Evolutionary conservation across 2,797 vertebrate genomes (phyloP).

Genomic region (Microctenopoma steveboyesi): DNA sequence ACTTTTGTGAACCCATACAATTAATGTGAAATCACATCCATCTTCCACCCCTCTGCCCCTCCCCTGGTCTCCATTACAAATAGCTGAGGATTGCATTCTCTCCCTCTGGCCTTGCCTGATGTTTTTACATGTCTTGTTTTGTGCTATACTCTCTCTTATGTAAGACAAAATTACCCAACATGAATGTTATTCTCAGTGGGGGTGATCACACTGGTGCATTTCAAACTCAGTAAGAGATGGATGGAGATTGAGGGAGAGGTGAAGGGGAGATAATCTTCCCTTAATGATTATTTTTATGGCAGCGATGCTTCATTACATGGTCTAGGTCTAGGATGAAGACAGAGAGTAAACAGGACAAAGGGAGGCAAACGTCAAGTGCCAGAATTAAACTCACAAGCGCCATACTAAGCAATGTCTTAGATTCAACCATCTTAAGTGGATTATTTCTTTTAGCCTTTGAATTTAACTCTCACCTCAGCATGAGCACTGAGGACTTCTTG

Average conservation of each 20-base stretch:
- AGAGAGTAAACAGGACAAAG: slow-evolving; percentile 27
- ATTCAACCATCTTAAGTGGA: slow-evolving; percentile 69
- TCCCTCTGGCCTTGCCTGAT: slow-evolving; percentile 76
- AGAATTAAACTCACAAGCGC: slow-evolving; percentile 61
- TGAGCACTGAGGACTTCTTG: slow-evolving; percentile 50
- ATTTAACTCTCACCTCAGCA: slow-evolving; percentile 50
- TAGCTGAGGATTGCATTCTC: slow-evolving; percentile 81
- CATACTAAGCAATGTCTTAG: slow-evolving; percentile 60
- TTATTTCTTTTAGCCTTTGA: slow-evolving; percentile 60
- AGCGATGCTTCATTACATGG: slow-evolving; percentile 57
- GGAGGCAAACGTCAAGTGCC: slow-evolving; percentile 61
- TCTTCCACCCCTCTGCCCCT: slow-evolving; percentile 62
- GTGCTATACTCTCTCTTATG: slow-evolving; percentile 77
- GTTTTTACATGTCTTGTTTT: slow-evolving; percentile 83
- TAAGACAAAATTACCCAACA: slow-evolving; percentile 79
- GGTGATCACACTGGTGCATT: slow-evolving; percentile 69
- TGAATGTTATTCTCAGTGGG: slow-evolving; percentile 68
- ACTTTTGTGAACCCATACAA: slow-evolving; percentile 75
- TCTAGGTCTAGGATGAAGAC: slow-evolving; percentile 45
- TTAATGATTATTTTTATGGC: slow-evolving; percentile 75
- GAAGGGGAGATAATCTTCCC: slow-evolving; percentile 68
- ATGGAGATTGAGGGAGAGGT: slow-evolving; percentile 58
- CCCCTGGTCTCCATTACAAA: slow-evolving; percentile 76
- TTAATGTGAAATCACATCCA: slow-evolving; percentile 81
- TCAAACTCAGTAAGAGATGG: slow-evolving; percentile 69